Base-by-base conservation (phyloP, 2,113 vertebrate genomes). In the Empidonax alnorum region DNA sequence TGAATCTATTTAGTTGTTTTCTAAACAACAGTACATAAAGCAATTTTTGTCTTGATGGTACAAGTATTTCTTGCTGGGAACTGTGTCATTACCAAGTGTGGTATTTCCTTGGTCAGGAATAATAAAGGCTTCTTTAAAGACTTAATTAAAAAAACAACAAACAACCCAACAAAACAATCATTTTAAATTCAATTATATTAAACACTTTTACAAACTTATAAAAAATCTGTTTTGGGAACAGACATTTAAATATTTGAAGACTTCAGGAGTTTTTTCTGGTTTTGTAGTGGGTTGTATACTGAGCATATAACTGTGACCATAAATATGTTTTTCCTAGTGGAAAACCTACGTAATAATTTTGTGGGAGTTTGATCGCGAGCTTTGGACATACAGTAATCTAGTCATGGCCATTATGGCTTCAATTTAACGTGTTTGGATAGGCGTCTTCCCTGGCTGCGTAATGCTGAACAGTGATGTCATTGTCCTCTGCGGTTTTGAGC, bases 301-400 rank as follows among this genome's bases (percentile, higher is more conserved):
- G 61, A 71, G 37, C 30, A 3, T 84, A 44, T 19, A 78, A 28
- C 69, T 71, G 50, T 61, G 84, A 65, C 89, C 86, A 52, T 84
- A 90, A 92, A 20, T 75, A 28, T 0, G 2, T 67, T 90, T 93
- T 92, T 92, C 86, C 61, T 67, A 19, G 19, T 84, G 44, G 50
- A 74, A 87, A 28, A 71, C 47, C 65, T 42, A 39, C 20, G n/a
- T 84, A 92, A 41, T 90, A 80, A 84, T 96, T 96, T 92, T 92
- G 88, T 89, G 94, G 92, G 56, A 71, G 18, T 35, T 58, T 72
- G 56, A 88, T 89, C 85, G 92, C 61, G 92, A 72, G 76, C 44
- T 92, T 71, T 84, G 79, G 76, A 28, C 68, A 56, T 65, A 83
- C 85, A 84, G 72, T 58, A 61, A 80, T 17, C 20, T 30, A 74